Evolutionary conservation across 2,888 invertebrate genomes (phyloP).

Genomic region (Diloba caeruleocephala): DNA sequence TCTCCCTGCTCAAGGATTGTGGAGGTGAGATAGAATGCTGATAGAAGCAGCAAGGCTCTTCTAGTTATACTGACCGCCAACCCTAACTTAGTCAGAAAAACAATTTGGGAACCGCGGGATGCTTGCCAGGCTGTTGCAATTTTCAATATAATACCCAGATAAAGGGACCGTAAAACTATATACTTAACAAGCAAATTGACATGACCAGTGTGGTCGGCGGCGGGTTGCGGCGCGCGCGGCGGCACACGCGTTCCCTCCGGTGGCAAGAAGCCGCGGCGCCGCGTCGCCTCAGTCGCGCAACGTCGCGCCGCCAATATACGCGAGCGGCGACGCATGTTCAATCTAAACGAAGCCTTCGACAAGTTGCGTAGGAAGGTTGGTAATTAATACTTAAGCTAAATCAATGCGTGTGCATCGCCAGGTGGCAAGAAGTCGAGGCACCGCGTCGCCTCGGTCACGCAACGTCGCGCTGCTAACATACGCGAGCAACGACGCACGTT

Average conservation of each 20-base stretch:
- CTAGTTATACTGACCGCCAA: no score
- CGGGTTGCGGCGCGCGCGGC: slow-evolving; percentile 78
- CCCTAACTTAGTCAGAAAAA: no score
- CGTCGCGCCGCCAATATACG: slow-evolving; percentile 97
- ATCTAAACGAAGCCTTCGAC: slow-evolving; percentile 98
- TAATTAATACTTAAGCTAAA: slow-evolving; percentile 26
- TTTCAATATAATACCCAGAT: no score
- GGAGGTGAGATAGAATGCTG: no score
- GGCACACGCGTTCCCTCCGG: slow-evolving; percentile 77
- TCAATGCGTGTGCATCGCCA: slow-evolving; percentile 54
- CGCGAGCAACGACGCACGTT: slow-evolving; percentile 98
- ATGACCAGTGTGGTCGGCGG: slow-evolving; percentile 83
- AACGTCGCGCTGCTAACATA: slow-evolving; percentile 97
- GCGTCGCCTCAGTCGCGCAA: slow-evolving; percentile 97
- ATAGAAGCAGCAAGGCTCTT: no score
- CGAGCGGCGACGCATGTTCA: slow-evolving; percentile 98
- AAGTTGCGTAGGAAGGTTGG: slow-evolving; percentile 95
- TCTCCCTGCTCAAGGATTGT: no score
- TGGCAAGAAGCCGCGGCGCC: slow-evolving; percentile 94
- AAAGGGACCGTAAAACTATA: no score
- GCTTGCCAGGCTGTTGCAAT: no score
- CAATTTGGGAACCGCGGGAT: no score
- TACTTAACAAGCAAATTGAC: slow-evolving; percentile 27
- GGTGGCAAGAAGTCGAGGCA: slow-evolving; percentile 94
- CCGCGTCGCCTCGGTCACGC: slow-evolving; percentile 96